Percentiles rank a stretch among this genome's conserved stretches.
Conservation (phyloP, 1,140 invertebrate genomes). For the Hestina assimilis region DNA sequence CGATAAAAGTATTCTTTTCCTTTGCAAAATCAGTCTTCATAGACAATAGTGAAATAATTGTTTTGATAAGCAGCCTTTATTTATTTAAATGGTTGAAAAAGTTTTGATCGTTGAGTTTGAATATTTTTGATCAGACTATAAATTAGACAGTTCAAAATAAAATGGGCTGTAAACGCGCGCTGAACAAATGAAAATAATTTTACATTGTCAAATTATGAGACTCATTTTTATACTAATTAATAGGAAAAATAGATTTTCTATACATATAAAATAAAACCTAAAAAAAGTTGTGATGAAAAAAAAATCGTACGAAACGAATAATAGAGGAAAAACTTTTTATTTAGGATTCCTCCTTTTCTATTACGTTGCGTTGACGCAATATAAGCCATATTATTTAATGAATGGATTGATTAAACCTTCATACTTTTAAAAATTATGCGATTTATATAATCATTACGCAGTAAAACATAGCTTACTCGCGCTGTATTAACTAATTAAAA, state of each 20-base stretch:
- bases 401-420: neutral
- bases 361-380: neutral
- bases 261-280: neutral
- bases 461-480: conserved; percentile 19
- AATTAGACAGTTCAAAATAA: too few species aligned
- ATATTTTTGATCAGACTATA: too few species aligned
- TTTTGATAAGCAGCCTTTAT: neutral
- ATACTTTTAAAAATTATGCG: neutral
- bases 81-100: neutral
- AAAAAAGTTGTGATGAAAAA: neutral
- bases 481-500: conserved; percentile 22
- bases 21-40: conserved; percentile 64
- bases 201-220: conserved; percentile 2
- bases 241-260: conserved; percentile 1
- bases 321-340: neutral
- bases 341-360: neutral
- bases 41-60: conserved; percentile 17
- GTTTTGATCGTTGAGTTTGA: neutral
- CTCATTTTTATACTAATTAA: neutral
- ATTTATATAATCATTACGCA: conserved; percentile 8
- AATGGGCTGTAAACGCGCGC: too few species aligned
- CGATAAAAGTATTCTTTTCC: conserved; percentile 21
- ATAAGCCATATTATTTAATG: neutral
- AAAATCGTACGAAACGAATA: neutral
- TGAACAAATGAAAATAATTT: neutral